Base-by-base conservation (phyloP, 2,888 invertebrate genomes). In the Callimorpha dominula region DNA sequence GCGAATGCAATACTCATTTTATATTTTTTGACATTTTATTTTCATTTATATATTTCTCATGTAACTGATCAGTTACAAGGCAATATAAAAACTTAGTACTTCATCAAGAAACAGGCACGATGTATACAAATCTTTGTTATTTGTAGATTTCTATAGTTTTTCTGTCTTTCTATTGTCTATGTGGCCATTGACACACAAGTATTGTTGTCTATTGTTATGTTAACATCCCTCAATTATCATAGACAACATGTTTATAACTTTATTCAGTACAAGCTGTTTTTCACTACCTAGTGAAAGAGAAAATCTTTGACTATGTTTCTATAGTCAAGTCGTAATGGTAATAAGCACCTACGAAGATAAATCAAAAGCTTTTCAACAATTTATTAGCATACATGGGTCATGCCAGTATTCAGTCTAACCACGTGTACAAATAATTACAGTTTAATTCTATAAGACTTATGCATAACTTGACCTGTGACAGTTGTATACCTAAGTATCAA, bases 171-270 rank as follows among this genome's bases (percentile, higher is more conserved):
- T 46, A 65, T 73, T 68, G 65, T 68, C 42, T 40, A 42, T 43
- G 31, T 15, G 5, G 40, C 52, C 31, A 64, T 72, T 72, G 64
- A 68, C 68, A 72, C 68, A 68, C 31, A 50, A 50, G 65, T 43
- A 20, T 20, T 57, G 65, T 60, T 65, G 65, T 52, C 50, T 70
- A 73, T 73, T 73, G 73, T 73, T 64, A 57, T 52, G 57, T 49
- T 67, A 67, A 62, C 68, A 68, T 52, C 54, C 20, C 68, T 52
- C 63, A 68, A 72, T 68, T 72, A 72, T 65, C 65, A 65, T 65
- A 72, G 54, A 72, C 57, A 64, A 57, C 46, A 67, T 72, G 63
- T 64, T 64, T 68, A 67, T 54, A n/a, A n/a, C n/a, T n/a, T n/a
- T n/a, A n/a, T n/a, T n/a, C n/a, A n/a, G n/a, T n/a, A n/a, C n/a